These are phyloP conservation scores for Ephydatia muelleri DNA, from an alignment of 37 sponge, comb jelly and placozoan genomes.

Conservation along the genomic window DNA sequence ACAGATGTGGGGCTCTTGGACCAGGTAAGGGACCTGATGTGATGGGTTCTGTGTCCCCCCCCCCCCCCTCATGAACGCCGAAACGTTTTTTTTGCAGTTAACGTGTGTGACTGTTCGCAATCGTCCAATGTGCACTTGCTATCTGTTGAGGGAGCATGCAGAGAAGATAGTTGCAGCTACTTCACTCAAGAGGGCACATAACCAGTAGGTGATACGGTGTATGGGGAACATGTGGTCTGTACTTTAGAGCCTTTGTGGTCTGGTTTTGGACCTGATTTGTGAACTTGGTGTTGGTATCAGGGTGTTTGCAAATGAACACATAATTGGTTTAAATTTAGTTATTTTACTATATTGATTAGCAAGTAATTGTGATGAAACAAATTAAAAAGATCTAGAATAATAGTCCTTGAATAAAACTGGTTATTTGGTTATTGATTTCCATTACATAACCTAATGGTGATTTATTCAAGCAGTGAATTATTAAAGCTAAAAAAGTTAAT, in stretches of 20 bases:
- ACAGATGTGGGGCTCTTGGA: conserved; percentile 58
- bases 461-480: too few species aligned
- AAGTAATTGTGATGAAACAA: too few species aligned
- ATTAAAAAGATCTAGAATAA: too few species aligned
- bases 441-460: too few species aligned
- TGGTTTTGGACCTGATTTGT: not conserved
- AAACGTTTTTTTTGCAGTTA: conserved; percentile 13
- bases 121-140: conserved; percentile 18
- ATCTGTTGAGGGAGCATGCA: conserved; percentile 74
- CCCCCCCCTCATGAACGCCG: too few species aligned
- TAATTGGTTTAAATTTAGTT: not conserved
- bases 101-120: conserved; percentile 37
- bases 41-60: not conserved
- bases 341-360: not conserved
- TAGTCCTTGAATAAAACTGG: too few species aligned
- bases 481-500: too few species aligned
- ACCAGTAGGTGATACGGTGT: conserved; percentile 44
- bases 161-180: conserved; percentile 76
- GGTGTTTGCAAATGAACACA: not conserved
- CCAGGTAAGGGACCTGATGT: not conserved
- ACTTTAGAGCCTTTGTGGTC: not conserved
- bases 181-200: conserved; percentile 63
- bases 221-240: not conserved
- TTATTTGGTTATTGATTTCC: too few species aligned
- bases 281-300: not conserved